Evolutionary conservation across 1,140 invertebrate species (phyloP).

Genomic region (Liolophura sinensis): DNA sequence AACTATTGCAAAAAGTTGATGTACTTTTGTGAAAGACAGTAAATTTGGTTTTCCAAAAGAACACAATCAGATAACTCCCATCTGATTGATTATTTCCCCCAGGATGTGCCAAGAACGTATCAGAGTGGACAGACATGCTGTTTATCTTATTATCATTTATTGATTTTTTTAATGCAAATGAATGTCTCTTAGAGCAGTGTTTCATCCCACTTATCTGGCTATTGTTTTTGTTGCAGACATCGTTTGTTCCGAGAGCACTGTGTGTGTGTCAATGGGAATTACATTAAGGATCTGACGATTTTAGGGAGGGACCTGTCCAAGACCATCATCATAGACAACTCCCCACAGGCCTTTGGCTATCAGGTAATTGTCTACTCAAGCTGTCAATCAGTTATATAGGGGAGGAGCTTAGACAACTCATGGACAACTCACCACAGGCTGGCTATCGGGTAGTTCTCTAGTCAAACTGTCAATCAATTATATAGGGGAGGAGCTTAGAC

Average conservation of each 20-base stretch:
- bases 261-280: conserved; percentile 93
- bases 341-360: conserved; percentile 89
- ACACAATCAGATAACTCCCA: too few relatives aligned
- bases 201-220: background rate
- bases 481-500: too few relatives aligned
- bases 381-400: background rate
- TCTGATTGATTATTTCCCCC: background rate
- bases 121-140: background rate
- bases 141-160: too few relatives aligned
- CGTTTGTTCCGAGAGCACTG: conserved; percentile 94
- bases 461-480: too few relatives aligned
- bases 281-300: conserved; percentile 94
- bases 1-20: too few relatives aligned
- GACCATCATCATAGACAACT: conserved; percentile 92
- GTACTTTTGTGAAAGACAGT: too few relatives aligned
- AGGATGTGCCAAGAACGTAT: too few relatives aligned
- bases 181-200: background rate
- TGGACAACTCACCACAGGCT: too few relatives aligned
- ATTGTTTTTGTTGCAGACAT: conserved; percentile 61
- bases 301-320: conserved; percentile 89
- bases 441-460: too few relatives aligned
- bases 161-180: too few relatives aligned
- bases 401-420: too few relatives aligned
- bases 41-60: too few relatives aligned
- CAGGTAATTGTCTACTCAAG: conserved; percentile 64